phyloP scores from a whole-genome alignment of 2,113 vertebrate species.

The Eurypyga helias region DNA sequence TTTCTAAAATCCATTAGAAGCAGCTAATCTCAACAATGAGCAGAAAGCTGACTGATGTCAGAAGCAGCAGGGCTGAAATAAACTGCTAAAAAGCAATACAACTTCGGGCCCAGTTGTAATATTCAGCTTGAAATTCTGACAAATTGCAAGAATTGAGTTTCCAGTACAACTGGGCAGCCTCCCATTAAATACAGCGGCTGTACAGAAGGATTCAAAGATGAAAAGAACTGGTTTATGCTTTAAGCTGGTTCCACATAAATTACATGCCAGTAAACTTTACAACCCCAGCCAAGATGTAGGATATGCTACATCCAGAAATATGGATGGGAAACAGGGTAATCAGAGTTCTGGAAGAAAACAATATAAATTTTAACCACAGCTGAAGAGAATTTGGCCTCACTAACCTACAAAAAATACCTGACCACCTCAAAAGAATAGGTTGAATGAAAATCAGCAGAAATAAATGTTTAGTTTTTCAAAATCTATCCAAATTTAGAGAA shows the following conservation, averaged over 20 bases:
- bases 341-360: neutral
- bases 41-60: neutral
- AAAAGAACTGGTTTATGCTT: neutral
- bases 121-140: neutral
- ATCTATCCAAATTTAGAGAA: neutral
- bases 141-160: neutral
- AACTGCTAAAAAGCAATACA: neutral
- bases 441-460: neutral
- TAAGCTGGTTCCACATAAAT: neutral
- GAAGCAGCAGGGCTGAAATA: neutral
- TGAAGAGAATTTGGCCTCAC: neutral
- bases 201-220: neutral
- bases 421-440: neutral
- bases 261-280: neutral
- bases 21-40: neutral
- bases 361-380: neutral
- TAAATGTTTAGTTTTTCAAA: neutral
- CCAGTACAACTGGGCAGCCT: neutral
- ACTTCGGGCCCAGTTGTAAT: neutral
- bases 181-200: neutral
- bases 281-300: neutral
- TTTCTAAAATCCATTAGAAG: slow-evolving; percentile 2
- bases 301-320: neutral
- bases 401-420: neutral
- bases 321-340: neutral